Base-by-base conservation (phyloP, 2,888 invertebrate genomes). In the Micoletzkya japonica region DNA sequence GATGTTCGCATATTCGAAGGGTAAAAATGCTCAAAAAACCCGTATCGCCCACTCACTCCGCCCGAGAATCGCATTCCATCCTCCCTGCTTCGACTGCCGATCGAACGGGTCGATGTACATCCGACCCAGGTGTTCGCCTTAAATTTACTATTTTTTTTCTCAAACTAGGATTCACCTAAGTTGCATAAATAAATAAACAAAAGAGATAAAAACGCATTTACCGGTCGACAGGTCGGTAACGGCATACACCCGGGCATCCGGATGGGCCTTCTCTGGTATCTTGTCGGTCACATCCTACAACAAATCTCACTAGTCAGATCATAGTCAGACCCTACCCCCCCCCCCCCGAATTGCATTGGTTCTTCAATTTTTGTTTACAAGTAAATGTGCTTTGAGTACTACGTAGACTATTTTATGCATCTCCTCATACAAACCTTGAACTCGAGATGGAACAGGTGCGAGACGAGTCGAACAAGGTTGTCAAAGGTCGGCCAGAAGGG, bases 401-500 rank as follows among this genome's bases (percentile, higher is more conserved):
- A n/a, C n/a, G n/a, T 34, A 4, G 7, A 17, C 34, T 36, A 58
- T 4, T 14, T 34, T 7, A n/a, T 58, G 36, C n/a, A 20, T 44
- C 44, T 14, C 44, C 44, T 20, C 10, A 44, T 54, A 24, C 30
- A 7, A 34, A 78, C 79, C 74, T 76, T 73, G 67, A 84, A 84
- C 28, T 78, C 73, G 52, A 85, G 70, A 57, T 78, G 76, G 72
- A 84, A 78, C 44, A 84, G 72, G 64, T 81, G 79, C 2, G 76
- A 72, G 28, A 81, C 73, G 28, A 84, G 69, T 32, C 70, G 66
- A 17, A 72, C 61, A 37, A 82, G 70, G 60, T 82, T 84, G 57
- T 84, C 76, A 72, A 82, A 85, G n/a, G 84, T 84, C 6, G 77
- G 78, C 84, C 82, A 82, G 75, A 82, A 82, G 7, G 84, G 84